Evolutionary conservation across 2,888 invertebrate genomes (phyloP).

Genomic region (Leptopilina drosophilae): DNA sequence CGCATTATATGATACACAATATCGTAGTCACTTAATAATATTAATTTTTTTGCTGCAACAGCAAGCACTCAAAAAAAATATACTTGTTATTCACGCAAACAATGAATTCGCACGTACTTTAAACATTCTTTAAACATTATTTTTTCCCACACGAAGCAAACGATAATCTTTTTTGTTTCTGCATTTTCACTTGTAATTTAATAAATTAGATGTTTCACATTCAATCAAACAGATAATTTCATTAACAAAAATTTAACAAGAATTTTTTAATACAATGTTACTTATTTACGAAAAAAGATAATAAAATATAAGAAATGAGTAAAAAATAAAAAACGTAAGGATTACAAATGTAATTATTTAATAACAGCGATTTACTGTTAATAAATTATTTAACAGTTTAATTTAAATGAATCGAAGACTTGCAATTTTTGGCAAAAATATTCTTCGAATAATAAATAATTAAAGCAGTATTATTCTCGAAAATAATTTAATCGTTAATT

Average conservation of each 20-base stretch:
- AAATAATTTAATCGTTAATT: no score
- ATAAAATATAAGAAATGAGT: no score
- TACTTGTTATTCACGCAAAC: constrained; percentile 34
- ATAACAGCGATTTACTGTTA: no score
- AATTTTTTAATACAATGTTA: no score
- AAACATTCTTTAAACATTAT: constrained; percentile 32
- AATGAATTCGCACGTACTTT: constrained; percentile 23
- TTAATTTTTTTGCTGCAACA: constrained; percentile 22
- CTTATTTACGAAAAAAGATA: no score
- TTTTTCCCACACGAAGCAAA: constrained; percentile 9
- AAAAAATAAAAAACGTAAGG: no score
- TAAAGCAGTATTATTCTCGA: no score
- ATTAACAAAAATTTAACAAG: not conserved
- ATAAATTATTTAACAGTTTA: no score
- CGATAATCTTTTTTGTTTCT: not conserved
- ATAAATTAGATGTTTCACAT: not conserved
- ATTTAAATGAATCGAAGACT: no score
- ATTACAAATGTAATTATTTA: no score
- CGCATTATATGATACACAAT: constrained; percentile 42
- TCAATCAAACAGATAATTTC: not conserved
- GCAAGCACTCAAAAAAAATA: constrained; percentile 33
- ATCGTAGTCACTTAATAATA: constrained; percentile 17
- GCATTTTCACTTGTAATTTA: constrained; percentile 6
- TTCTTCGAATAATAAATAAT: no score
- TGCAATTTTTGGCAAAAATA: no score